Evolutionary conservation across 2,888 invertebrate species (phyloP), one percentile per base, ranked within the genome.

Genomic region (Ptychoptera albimana): DNA sequence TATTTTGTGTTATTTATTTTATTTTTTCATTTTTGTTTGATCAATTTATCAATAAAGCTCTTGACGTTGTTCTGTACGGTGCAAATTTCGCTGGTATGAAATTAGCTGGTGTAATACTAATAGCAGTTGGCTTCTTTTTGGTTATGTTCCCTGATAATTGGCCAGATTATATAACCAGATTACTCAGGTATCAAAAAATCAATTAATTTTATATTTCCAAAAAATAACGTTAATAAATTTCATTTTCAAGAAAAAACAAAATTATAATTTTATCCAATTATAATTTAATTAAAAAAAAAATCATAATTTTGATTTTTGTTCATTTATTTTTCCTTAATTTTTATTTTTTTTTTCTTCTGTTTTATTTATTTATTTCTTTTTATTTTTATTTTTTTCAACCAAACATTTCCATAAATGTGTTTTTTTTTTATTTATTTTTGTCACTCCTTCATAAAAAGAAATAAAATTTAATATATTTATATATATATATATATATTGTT

Each of bases 111-210:
- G 83, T 93, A 61, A 82, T 92, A 52, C 70, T 93, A 44, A 91
- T 93, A 55, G 77, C 82, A 1, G 82, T 88, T 45, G 92, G 93
- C 43, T 91, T 93, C 69, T 82, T 89, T 64, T 73, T 93, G 44
- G 92, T 93, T 49, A 85, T 93, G 81, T 84, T 93, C 55, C 93
- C 93, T 0, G 88, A 89, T 64, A 91, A 93, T 69, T 93, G 93
- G 93, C 91, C 92, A 1, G 87, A 91, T 61, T 92, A 91, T 64
- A 86, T 92, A 64, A 89, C 88, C 58, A 74, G 87, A 53, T 71
- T 91, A 48, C 71, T 92, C 55, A 80, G 89, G 88, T 89, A 72
- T 23, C 23, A 23, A 23, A 23, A 23, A 68, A 71, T 60, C 59
- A 53, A 57, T 52, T 50, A 46, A 51, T 47, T 53, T 48, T 31